Conservation (phyloP, 2,888 invertebrate species). For the Lysandra coridon region DNA sequence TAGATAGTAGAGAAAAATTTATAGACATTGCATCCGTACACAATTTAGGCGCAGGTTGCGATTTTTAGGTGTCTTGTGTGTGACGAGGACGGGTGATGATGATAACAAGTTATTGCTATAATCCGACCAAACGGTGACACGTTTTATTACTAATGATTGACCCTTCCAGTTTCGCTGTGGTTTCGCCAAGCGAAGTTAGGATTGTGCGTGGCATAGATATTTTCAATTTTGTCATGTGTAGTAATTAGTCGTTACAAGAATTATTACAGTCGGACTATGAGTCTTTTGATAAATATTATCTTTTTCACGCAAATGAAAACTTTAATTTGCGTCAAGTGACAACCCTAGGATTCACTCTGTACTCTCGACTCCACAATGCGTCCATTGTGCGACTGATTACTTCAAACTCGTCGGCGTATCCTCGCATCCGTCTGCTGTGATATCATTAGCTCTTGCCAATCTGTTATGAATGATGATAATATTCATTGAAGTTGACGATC, state of each 20-base stretch:
- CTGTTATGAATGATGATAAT: neutral
- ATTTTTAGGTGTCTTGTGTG: too few species aligned
- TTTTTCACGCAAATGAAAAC: too few species aligned
- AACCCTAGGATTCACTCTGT: neutral
- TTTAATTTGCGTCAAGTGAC: neutral
- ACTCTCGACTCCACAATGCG: constrained; percentile 7
- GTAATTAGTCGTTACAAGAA: too few species aligned
- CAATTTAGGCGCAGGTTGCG: too few species aligned
- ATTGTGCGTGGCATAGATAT: neutral
- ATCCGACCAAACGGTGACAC: too few species aligned
- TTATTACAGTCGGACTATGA: neutral
- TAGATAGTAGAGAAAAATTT: too few species aligned
- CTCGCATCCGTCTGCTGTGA: constrained; percentile 19
- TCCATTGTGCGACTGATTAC: constrained; percentile 19
- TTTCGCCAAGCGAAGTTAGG: too few species aligned
- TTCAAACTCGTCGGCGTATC: constrained; percentile 22
- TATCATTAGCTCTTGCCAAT: neutral
- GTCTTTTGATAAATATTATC: neutral
- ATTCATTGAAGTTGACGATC: neutral
- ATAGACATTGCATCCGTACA: too few species aligned
- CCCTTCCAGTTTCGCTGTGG: too few species aligned
- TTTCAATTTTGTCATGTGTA: neutral
- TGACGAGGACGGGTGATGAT: too few species aligned
- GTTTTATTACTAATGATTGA: too few species aligned
- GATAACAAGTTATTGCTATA: too few species aligned